Base-by-base conservation (phyloP, 2,888 invertebrate genomes). In the Cyaniris semiargus region DNA sequence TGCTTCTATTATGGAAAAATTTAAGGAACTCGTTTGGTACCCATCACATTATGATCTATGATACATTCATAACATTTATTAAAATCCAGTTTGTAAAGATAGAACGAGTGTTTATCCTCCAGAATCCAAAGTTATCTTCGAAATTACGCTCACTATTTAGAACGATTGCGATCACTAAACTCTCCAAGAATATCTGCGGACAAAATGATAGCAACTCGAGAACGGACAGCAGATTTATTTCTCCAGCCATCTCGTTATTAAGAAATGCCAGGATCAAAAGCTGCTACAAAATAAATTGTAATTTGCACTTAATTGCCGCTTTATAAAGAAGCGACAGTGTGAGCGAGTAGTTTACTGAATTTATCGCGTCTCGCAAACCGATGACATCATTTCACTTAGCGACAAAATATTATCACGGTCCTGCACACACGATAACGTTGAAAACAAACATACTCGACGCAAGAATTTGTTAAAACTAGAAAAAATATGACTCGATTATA, bases 381-480 rank as follows among this genome's bases (percentile, higher is more conserved):
- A 48, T 74, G 74, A 74, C 74, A 74, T 74, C 74, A 74, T 74
- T 53, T 48, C 74, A 74, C 74, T 74, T 48, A 48, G 53, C 74
- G 48, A 74, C 74, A 74, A 74, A 74, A 74, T 74, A 53, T 74
- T 53, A 53, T 74, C 74, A 53, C 48, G 74, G 23, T 53, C 74
- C 23, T 27, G 74, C 53, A 74, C 74, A 74, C 74, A 53, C 27
- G 74, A 74, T 74, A 74, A 74, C 27, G 48, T 27, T 74, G 27
- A 74, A 53, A 74, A 74, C 48, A 74, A 74, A 74, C 53, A 74
- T 44, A 44, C 74, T 15, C 53, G 48, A 48, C 48, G 15, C 23
- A 48, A 6, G 18, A 53, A 27, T 13, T 48, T 48, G 74, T 13
- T 72, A 44, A 27, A 74, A 74, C 74, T 53, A 23, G 53, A 44